Evolutionary conservation across 2,888 invertebrate genomes (phyloP).

Genomic region (Gnatocerus cornutus): DNA sequence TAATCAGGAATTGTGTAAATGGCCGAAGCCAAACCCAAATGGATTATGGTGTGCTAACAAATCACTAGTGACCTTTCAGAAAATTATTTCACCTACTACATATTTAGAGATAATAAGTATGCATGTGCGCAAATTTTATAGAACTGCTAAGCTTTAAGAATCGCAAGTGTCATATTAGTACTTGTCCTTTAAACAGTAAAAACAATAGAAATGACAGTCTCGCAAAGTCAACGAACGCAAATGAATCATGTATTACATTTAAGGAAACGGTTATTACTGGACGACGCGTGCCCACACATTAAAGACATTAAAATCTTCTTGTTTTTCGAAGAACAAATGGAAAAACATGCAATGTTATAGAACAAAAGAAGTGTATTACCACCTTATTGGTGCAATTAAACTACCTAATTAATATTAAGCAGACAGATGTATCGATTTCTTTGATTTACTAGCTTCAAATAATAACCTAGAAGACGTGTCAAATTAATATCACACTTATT

Average conservation of each 20-base stretch:
- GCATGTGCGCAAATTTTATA: neutral
- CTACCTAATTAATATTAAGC: too few relatives aligned
- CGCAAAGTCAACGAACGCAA: conserved; percentile 43
- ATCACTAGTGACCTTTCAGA: neutral
- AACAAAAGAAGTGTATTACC: neutral
- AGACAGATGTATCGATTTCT: too few relatives aligned
- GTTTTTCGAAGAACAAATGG: conserved; percentile 5
- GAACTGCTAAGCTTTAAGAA: neutral
- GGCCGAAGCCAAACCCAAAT: neutral
- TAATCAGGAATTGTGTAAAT: conserved; percentile 10
- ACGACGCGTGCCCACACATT: conserved; percentile 22
- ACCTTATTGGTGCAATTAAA: too few relatives aligned
- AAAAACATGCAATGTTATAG: neutral
- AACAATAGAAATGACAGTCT: conserved; percentile 12
- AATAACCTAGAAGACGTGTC: neutral
- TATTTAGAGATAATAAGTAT: neutral
- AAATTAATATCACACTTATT: conserved; percentile 8
- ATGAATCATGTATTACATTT: conserved; percentile 41
- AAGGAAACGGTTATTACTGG: conserved; percentile 42
- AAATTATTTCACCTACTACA: neutral
- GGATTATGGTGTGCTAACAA: conserved; percentile 2
- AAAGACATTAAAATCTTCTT: neutral
- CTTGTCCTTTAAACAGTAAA: conserved; percentile 24
- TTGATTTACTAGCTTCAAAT: conserved; percentile 2
- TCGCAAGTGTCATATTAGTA: neutral